These are phyloP conservation scores for Symphodus melops DNA, from an alignment of 2,113 vertebrate genomes.

Conservation along the genomic window DNA sequence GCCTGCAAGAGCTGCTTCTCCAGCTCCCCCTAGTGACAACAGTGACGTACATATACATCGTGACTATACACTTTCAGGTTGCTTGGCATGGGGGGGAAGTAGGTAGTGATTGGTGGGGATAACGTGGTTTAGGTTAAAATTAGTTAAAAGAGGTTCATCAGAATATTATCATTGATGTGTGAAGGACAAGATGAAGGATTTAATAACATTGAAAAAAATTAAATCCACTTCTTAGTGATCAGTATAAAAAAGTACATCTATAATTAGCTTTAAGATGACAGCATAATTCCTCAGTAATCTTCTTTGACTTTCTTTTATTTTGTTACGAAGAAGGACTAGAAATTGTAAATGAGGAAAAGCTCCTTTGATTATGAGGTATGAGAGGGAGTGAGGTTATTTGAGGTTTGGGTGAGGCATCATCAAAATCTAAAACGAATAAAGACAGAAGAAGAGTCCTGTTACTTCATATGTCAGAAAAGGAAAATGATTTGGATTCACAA, in stretches of 20 bases:
- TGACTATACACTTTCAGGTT: background rate
- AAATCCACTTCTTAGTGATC: background rate
- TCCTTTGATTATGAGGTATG: slow-evolving; percentile 20
- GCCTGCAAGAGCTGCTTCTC: slow-evolving; percentile 97
- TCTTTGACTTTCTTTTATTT: slow-evolving; percentile 18
- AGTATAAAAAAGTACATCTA: slow-evolving; percentile 9
- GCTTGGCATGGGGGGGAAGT: background rate
- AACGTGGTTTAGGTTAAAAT: slow-evolving; percentile 4
- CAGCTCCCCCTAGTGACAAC: slow-evolving; percentile 89
- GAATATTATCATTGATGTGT: background rate
- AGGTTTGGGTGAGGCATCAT: slow-evolving; percentile 15
- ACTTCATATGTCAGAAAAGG: slow-evolving; percentile 8
- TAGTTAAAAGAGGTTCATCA: slow-evolving; percentile 5
- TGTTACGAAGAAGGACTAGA: slow-evolving; percentile 2
- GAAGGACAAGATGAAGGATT: background rate
- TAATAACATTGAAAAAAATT: background rate
- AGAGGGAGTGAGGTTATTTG: background rate
- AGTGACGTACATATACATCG: slow-evolving; percentile 42
- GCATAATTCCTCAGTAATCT: slow-evolving; percentile 4
- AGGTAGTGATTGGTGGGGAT: background rate
- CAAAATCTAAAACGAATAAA: background rate
- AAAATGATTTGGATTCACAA: slow-evolving; percentile 23
- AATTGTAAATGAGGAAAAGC: slow-evolving; percentile 36
- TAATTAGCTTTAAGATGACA: background rate
- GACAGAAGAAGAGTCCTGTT: slow-evolving; percentile 18